phyloP scores from a whole-genome alignment of 2,888 invertebrate species.

The Heliconius ismenius region DNA sequence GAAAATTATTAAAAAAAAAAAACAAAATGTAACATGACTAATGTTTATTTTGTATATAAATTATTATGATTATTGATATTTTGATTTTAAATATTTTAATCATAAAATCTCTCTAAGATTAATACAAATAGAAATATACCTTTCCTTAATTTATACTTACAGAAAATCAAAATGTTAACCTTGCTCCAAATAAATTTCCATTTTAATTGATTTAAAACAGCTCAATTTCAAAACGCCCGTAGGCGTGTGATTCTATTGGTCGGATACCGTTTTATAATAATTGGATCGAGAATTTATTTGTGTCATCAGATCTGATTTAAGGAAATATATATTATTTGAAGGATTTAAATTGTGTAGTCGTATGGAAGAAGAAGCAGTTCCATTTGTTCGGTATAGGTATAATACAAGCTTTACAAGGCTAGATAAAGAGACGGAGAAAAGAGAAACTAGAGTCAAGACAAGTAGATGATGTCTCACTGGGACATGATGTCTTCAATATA shows the following conservation, averaged over 20 bases:
- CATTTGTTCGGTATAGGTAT: no score
- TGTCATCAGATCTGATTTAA: conserved; percentile 73
- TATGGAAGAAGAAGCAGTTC: no score
- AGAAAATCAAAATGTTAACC: conserved; percentile 30
- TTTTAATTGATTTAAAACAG: conserved; percentile 69
- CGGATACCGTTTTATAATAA: conserved; percentile 72
- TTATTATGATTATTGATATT: neutral
- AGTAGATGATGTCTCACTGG: no score
- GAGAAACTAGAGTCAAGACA: no score
- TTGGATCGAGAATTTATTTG: conserved; percentile 76
- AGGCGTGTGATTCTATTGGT: conserved; percentile 72
- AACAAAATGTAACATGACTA: neutral
- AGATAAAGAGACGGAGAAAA: no score
- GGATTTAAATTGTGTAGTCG: neutral
- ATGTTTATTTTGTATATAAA: neutral
- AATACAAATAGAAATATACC: neutral
- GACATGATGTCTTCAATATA: no score
- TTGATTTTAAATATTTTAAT: neutral
- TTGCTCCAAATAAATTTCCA: conserved; percentile 42
- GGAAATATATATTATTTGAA: conserved; percentile 36
- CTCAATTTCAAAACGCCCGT: conserved; percentile 64
- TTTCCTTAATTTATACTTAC: neutral
- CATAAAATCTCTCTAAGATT: no score
- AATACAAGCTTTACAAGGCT: no score
- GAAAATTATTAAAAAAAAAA: no score